These are phyloP conservation scores for Apamea crenata DNA, from an alignment of 2,888 invertebrate species.

Conservation along the genomic window DNA sequence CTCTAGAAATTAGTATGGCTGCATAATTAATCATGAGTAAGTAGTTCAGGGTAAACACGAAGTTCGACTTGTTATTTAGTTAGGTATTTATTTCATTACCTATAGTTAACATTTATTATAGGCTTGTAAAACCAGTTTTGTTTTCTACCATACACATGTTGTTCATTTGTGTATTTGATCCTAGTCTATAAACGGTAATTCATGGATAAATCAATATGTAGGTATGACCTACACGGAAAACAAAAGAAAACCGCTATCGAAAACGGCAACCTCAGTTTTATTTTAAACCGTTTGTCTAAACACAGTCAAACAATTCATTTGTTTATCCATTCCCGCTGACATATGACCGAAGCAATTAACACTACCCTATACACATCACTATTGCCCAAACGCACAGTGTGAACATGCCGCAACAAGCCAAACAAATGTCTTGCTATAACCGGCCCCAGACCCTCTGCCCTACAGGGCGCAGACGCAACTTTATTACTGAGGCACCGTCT, in stretches of 20 bases:
- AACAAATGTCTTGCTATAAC: constrained; percentile 76
- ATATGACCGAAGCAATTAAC: constrained; percentile 56
- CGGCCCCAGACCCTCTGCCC: constrained; percentile 16
- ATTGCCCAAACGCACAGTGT: constrained; percentile 60
- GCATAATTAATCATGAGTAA: not conserved
- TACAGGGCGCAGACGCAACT: constrained; percentile 56
- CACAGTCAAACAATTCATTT: not conserved
- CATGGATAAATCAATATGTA: not conserved
- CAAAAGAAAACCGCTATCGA: not conserved
- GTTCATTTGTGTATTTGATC: not conserved
- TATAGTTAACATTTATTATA: not conserved
- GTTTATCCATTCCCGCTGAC: constrained; percentile 1
- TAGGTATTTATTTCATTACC: not conserved
- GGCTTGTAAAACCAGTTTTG: not conserved
- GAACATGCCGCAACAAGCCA: constrained; percentile 76
- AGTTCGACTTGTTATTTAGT: not conserved
- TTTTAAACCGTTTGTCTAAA: not conserved
- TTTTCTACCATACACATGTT: not conserved
- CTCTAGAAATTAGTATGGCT: not conserved
- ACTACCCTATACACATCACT: constrained; percentile 44
- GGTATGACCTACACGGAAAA: not conserved
- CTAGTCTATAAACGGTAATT: not conserved
- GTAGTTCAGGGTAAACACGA: not conserved
- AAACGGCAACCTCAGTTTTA: not conserved
- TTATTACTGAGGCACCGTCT: constrained; percentile 71